Evolutionary conservation across 2,888 invertebrate genomes (phyloP), one percentile per base, ranked within the genome.

Genomic region (Oligia strigilis): DNA sequence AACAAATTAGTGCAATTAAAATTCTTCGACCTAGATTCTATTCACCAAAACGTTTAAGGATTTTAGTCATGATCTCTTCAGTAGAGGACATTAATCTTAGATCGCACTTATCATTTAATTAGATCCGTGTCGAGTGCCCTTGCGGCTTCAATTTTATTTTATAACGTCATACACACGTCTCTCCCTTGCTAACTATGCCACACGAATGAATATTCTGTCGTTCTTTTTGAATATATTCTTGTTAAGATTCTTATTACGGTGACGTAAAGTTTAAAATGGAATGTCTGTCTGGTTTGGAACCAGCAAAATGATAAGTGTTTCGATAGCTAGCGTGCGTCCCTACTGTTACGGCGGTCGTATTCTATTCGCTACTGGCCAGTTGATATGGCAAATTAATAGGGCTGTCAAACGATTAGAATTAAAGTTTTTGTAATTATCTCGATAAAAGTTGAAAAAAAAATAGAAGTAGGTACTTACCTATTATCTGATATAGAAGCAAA

Each of bases 91-190:
- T 96, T 96, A 95, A 96, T 97, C 96, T 96, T 92, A 96, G 94
- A 97, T 96, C 94, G 89, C 86, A 94, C 94, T 96, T 97, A 97
- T 97, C 97, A 96, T 97, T 97, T 97, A 97, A 97, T 97, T 97
- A 97, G 96, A 97, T 97, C 97, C 94, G 94, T 92, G 94, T 94
- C 90, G 95, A 92, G 94, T 94, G 94, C 94, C 95, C 95, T 95
- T 94, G 95, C 89, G 94, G 95, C 94, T 96, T 96, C 96, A 96
- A 96, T 97, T 97, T 96, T 96, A 96, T 96, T 96, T 97, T 96
- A 96, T 93, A 96, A 96, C 94, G 97, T 97, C 97, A 97, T 97
- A 96, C 95, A 96, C 97, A 97, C 96, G 95, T 95, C 94, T 93
- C 94, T 94, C 95, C 94, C 94, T 93, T 91, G 92, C 93, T 93